Conservation (phyloP, 2,113 vertebrate species). For the Pseudolaguvia tuberculata region DNA sequence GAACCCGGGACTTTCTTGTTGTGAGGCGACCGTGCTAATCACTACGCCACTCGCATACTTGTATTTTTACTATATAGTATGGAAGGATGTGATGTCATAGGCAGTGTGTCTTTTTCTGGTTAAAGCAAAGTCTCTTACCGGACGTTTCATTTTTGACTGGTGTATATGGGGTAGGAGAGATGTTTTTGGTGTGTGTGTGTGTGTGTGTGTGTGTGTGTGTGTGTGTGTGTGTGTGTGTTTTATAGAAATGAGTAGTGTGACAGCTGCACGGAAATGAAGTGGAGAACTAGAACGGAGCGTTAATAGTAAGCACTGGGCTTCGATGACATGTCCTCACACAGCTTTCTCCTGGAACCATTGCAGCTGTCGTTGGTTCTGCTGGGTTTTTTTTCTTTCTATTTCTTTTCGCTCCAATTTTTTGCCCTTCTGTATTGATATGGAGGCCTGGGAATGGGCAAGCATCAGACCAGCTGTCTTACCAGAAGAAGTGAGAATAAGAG, state of each 20-base stretch:
- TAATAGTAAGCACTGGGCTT: conserved; percentile 65
- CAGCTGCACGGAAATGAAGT: conserved; percentile 65
- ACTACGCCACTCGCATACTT: too few relatives aligned
- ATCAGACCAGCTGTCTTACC: conserved; percentile 58
- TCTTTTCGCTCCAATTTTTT: conserved; percentile 29
- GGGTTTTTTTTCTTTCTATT: conserved; percentile 36
- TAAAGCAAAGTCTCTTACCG: conserved; percentile 2
- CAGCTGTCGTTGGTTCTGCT: conserved; percentile 65
- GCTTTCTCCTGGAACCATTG: conserved; percentile 56
- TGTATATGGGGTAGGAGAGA: conserved; percentile 45
- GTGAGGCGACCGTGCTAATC: too few relatives aligned
- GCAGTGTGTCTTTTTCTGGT: neutral
- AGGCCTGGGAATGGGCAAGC: conserved; percentile 47
- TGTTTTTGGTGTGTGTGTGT: too few relatives aligned
- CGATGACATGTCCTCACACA: conserved; percentile 61
- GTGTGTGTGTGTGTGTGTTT: conserved; percentile 4
- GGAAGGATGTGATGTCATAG: too few relatives aligned
- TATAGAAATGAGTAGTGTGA: conserved; percentile 50
- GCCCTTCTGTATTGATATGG: conserved; percentile 52
- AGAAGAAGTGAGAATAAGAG: conserved; percentile 23
- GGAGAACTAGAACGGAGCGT: conserved; percentile 57
- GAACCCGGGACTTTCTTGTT: too few relatives aligned
- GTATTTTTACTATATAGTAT: too few relatives aligned
- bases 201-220: too few relatives aligned
- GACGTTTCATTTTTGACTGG: conserved; percentile 50